A percentile compares a stretch with the other conserved stretches of the same genome.
Evolutionary conservation across 2,888 invertebrate species (phyloP).

Genomic region (Ichneumoninae sp.): DNA sequence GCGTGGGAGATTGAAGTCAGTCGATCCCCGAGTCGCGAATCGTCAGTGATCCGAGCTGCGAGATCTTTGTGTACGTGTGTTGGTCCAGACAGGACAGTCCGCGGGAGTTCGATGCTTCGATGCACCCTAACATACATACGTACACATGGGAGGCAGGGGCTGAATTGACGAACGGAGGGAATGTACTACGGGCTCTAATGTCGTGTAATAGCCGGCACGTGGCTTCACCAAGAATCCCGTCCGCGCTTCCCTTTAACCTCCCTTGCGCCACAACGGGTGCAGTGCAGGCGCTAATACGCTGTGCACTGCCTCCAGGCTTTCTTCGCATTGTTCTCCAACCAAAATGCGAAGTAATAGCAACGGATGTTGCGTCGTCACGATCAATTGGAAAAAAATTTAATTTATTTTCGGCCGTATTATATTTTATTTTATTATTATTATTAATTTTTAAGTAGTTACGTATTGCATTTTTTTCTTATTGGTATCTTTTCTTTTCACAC

Average conservation of each 20-base stretch:
- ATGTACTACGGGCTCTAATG: constrained; percentile 64
- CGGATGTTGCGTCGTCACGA: neutral
- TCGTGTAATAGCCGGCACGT: constrained; percentile 74
- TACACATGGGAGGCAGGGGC: constrained; percentile 11
- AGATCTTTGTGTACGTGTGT: constrained; percentile 59
- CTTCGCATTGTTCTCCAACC: constrained; percentile 6
- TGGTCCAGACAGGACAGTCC: constrained; percentile 31
- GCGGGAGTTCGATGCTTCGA: constrained; percentile 46
- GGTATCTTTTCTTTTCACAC: too few relatives aligned
- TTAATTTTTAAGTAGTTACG: neutral
- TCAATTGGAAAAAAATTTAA: neutral
- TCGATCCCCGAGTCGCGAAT: constrained; percentile 65
- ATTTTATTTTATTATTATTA: neutral
- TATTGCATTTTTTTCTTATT: neutral
- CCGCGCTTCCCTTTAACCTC: constrained; percentile 37
- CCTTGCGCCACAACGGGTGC: constrained; percentile 14
- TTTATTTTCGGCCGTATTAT: neutral
- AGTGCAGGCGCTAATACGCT: constrained; percentile 20
- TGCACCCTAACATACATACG: constrained; percentile 18
- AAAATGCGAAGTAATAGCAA: constrained; percentile 20
- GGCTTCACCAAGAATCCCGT: constrained; percentile 63
- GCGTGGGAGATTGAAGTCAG: constrained; percentile 64
- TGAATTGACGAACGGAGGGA: constrained; percentile 24
- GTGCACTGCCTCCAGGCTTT: constrained; percentile 8
- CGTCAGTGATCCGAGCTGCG: constrained; percentile 72